Evolutionary conservation across 2,888 invertebrate species (phyloP).

Genomic region (Hydriomena furcata): DNA sequence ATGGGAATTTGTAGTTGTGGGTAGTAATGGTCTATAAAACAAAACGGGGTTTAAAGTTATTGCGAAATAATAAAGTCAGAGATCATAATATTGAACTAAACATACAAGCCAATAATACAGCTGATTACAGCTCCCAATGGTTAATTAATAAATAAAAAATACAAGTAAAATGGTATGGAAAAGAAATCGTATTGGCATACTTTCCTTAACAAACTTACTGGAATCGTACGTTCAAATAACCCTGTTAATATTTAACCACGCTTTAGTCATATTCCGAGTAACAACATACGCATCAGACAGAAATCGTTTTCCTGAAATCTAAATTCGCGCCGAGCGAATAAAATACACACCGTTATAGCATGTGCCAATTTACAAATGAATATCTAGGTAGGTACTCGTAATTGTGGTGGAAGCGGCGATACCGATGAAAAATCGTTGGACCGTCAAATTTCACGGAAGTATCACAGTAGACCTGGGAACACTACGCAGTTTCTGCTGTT

Average conservation of each 20-base stretch:
- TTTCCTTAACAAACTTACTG: constrained; percentile 11
- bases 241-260: constrained; percentile 19
- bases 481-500: constrained; percentile 14
- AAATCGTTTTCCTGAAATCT: constrained; percentile 30
- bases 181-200: constrained; percentile 7
- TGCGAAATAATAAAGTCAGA: too few relatives aligned
- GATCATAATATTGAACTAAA: too few relatives aligned
- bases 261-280: constrained; percentile 36
- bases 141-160: too few relatives aligned
- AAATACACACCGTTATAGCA: constrained; percentile 10
- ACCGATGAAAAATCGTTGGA: constrained; percentile 30
- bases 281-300: constrained; percentile 29
- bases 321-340: constrained; percentile 8
- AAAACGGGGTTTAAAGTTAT: too few relatives aligned
- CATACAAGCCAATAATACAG: too few relatives aligned
- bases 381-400: constrained; percentile 20
- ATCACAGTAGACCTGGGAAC: constrained; percentile 27
- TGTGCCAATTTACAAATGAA: constrained; percentile 10
- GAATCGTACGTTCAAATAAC: constrained; percentile 21
- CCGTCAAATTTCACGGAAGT: constrained; percentile 32
- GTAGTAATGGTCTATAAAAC: too few relatives aligned
- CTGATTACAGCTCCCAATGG: too few relatives aligned
- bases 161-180: too few relatives aligned
- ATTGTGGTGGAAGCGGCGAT: constrained; percentile 19
- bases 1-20: too few relatives aligned